phyloP scores from a whole-genome alignment of 1,140 invertebrate species.

The Musca domestica region DNA sequence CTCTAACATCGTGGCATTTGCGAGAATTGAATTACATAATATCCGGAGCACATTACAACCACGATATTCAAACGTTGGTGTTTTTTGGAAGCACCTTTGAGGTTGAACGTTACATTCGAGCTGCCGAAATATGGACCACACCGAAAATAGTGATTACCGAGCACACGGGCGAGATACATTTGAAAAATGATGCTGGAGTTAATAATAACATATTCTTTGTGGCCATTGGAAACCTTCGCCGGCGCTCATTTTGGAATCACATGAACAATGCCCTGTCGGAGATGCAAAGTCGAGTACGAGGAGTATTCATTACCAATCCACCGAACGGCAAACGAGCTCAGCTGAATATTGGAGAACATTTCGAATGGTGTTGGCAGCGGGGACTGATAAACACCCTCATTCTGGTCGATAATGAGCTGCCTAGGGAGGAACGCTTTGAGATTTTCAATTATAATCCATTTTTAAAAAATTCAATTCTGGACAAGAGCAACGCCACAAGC shows the following conservation, averaged over 20 bases:
- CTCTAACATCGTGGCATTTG: background rate
- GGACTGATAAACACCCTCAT: conserved; percentile 24
- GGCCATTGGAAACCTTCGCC: conserved; percentile 10
- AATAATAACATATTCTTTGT: conserved; percentile 24
- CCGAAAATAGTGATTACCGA: conserved; percentile 21
- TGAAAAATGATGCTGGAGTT: background rate
- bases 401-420: background rate
- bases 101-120: conserved; percentile 15
- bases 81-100: conserved; percentile 10
- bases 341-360: conserved; percentile 15
- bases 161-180: conserved; percentile 3
- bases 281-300: conserved; percentile 19
- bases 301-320: conserved; percentile 19
- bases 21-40: background rate
- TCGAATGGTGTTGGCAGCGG: conserved; percentile 27
- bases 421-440: background rate
- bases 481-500: background rate
- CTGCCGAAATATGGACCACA: background rate
- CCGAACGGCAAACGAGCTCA: background rate
- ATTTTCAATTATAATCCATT: conserved; percentile 23
- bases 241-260: conserved; percentile 19
- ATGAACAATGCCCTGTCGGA: conserved; percentile 12
- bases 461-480: background rate
- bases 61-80: conserved; percentile 10
- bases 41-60: background rate